These are phyloP conservation scores for Luperina nickerlii DNA, from an alignment of 2,888 invertebrate species.

Conservation along the genomic window DNA sequence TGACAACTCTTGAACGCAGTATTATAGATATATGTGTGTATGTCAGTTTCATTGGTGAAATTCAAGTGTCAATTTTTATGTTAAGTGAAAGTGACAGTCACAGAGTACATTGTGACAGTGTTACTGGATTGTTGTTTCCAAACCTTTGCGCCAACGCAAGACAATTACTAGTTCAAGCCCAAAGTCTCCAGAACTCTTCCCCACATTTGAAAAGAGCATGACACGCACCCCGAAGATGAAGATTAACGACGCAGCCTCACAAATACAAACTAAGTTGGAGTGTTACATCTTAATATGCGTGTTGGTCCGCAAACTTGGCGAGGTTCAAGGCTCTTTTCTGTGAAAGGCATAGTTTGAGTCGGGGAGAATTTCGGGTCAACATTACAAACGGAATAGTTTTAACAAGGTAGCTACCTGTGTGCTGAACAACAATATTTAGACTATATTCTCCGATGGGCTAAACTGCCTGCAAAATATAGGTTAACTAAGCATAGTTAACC, in stretches of 20 bases:
- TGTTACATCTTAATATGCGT: conserved; percentile 48
- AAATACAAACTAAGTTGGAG: conserved; percentile 32
- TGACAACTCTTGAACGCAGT: no score
- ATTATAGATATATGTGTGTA: no score
- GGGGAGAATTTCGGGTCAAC: conserved; percentile 40
- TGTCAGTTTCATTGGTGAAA: no score
- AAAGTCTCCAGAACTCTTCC: conserved; percentile 3
- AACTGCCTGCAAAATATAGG: no score
- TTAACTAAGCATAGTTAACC: neutral
- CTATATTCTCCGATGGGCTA: no score
- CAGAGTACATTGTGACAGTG: no score
- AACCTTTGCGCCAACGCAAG: neutral
- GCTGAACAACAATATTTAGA: neutral
- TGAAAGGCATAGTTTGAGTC: conserved; percentile 45
- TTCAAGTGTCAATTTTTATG: no score
- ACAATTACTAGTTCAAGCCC: neutral
- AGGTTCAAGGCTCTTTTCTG: conserved; percentile 21
- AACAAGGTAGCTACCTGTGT: conserved; percentile 18
- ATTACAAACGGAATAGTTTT: conserved; percentile 32
- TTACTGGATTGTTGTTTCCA: neutral
- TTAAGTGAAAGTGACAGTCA: neutral
- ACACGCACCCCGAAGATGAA: conserved; percentile 37
- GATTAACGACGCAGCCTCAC: conserved; percentile 40
- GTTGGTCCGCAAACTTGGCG: conserved; percentile 33
- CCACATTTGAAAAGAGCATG: conserved; percentile 41